Base-by-base conservation (phyloP, 2,888 invertebrate species). In the Esperia sulphurella region DNA sequence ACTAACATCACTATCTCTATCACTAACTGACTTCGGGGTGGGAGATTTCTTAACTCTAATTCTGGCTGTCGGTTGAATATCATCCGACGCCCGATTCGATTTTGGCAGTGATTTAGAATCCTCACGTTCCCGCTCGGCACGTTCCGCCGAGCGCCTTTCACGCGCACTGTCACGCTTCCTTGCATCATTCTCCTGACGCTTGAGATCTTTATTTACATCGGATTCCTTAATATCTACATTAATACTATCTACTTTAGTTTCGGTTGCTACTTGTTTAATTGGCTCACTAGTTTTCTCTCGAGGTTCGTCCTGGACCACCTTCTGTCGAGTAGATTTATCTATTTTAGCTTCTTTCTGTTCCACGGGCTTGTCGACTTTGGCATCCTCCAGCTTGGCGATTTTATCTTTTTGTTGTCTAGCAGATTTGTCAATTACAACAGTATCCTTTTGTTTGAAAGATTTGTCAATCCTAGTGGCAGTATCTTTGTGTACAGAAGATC, bases 1-100 rank as follows among this genome's bases (percentile, higher is more conserved):
- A 64, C 71, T 78, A 74, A 59, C 57, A 55, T 74, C 77, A 68
- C 65, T 68, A 65, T 62, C 54, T 60, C 56, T 69, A 65, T 71
- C 71, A 69, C 70, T 74, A 75, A 69, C 68, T 69, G 72, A 68
- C 67, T 74, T 74, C 61, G 58, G 71, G 82, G 85, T 79, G 84
- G 86, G 82, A 68, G 81, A 72, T 72, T 70, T 75, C 72, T 72
- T 82, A 78, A 75, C 55, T 66, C 76, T 80, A 80, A 59, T 54
- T 59, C 67, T 69, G 64, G 67, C 66, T 53, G 54, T 55, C 78
- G 83, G 72, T 57, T 79, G 78, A 75, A 80, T 77, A 71, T 83
- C 83, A 78, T 64, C 72, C 76, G 77, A 59, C 56, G 59, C 50
- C 61, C 63, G 67, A 61, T 63, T 62, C 55, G 62, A 70, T 70